Percentiles rank a stretch among this genome's conserved stretches.
Evolutionary conservation across 2,888 invertebrate genomes (phyloP).

Genomic region (Hypolimnas misippus): DNA sequence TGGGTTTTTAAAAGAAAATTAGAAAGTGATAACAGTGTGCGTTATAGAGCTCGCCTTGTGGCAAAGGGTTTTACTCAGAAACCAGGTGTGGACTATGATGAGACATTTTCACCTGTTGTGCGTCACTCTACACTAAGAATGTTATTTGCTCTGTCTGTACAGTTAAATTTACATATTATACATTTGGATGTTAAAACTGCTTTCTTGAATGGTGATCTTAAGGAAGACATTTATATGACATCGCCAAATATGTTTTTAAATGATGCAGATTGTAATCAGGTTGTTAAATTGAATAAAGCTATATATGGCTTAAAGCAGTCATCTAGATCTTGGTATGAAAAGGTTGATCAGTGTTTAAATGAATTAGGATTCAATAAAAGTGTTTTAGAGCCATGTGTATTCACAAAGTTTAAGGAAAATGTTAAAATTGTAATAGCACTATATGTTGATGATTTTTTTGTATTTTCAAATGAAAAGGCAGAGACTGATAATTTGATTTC

Average conservation of each 20-base stretch:
- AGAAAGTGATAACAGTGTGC: not conserved
- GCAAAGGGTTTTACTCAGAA: constrained; percentile 18
- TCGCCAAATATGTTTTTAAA: not conserved
- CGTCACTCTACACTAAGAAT: constrained; percentile 2
- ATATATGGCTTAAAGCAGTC: constrained; percentile 21
- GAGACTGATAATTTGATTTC: not conserved
- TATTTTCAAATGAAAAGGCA: constrained; percentile 4
- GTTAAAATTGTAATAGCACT: constrained; percentile 6
- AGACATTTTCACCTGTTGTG: constrained; percentile 15
- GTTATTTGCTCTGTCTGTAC: not conserved
- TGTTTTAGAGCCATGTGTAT: constrained; percentile 24
- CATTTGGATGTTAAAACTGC: constrained; percentile 26
- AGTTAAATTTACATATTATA: not conserved
- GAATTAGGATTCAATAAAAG: constrained; percentile 13
- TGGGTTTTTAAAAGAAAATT: not conserved
- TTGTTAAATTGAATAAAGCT: constrained; percentile 21
- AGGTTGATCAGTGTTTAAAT: constrained; percentile 19
- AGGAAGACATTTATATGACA: not conserved
- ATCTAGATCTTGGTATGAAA: constrained; percentile 19
- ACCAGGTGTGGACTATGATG: constrained; percentile 13
- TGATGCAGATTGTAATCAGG: not conserved
- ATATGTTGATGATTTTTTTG: constrained; percentile 23
- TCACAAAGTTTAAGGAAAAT: constrained; percentile 13
- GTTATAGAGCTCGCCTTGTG: not conserved
- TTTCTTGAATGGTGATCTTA: not conserved